phyloP scores from a whole-genome alignment of 1,140 invertebrate species.

The Neoseiulus cucumeris region DNA sequence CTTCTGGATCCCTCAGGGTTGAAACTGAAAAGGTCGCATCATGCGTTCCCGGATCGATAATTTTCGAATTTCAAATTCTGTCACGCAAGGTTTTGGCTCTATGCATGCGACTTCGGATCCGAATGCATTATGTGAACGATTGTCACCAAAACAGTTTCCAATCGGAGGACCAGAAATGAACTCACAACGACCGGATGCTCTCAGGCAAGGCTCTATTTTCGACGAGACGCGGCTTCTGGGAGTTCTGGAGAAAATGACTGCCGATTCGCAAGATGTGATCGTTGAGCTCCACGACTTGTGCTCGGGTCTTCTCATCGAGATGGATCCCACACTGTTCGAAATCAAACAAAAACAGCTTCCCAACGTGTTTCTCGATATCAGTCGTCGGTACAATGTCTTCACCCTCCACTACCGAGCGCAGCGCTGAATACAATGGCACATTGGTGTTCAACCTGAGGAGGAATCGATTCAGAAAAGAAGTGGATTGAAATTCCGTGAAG shows the following conservation, averaged over 20 bases:
- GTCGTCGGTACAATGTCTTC: slow-evolving; percentile 47
- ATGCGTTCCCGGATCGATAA: not conserved
- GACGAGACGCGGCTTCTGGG: slow-evolving; percentile 42
- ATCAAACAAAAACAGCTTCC: slow-evolving; percentile 74
- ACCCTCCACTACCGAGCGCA: slow-evolving; percentile 43
- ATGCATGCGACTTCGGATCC: no score
- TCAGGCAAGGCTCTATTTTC: slow-evolving; percentile 42
- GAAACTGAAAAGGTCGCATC: slow-evolving; percentile 38
- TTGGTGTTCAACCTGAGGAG: slow-evolving; percentile 63
- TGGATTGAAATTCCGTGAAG: slow-evolving; percentile 7
- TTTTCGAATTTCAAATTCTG: not conserved
- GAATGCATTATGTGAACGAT: slow-evolving; percentile 9
- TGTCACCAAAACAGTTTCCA: not conserved
- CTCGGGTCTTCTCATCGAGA: slow-evolving; percentile 47
- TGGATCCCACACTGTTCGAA: slow-evolving; percentile 94
- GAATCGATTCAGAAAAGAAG: slow-evolving; percentile 13
- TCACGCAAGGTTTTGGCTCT: not conserved
- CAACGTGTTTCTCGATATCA: slow-evolving; percentile 60
- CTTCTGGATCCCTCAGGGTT: slow-evolving; percentile 41
- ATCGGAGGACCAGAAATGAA: slow-evolving; percentile 16
- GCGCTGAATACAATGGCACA: slow-evolving; percentile 49
- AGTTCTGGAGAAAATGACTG: slow-evolving; percentile 60
- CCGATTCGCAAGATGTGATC: slow-evolving; percentile 57
- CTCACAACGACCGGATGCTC: slow-evolving; percentile 51
- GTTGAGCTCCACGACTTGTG: slow-evolving; percentile 60